Base-by-base conservation (phyloP, 1,140 invertebrate species). In the Drosophila lacteicornis region DNA sequence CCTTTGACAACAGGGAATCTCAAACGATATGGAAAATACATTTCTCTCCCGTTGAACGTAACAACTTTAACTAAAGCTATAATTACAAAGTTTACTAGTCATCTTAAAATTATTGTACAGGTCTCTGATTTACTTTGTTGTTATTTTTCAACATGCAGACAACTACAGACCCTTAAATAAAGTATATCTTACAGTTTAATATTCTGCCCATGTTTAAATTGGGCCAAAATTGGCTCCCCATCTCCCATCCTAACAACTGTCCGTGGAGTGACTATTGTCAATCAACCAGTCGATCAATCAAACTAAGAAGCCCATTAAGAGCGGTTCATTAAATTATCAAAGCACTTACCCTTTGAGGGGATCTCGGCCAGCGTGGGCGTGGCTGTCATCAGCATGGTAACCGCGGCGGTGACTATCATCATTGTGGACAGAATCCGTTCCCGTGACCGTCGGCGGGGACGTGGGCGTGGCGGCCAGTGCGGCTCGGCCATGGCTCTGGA, bases 331-430 rank as follows among this genome's bases (percentile, higher is more conserved):
- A 80, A 90, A 90, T 90, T 88, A 90, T 81, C 80, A 88, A 90
- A 90, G 78, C 63, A 90, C 85, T 88, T 88, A 88, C 85, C 85
- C 79, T 88, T 88, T 88, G 85, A 79, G 59, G 85, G 85, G 68
- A 88, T 88, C 69, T 88, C 85, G 74, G 85, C 85, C 19, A 79
- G 53, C 9, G 81, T 69, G 78, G 86, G 81, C 47, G 84, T 69
- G 59, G 78, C 74, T 51, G 66, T 75, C 81, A 88, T 84, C 80
- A 90, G 46, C 58, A 88, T 79, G 74, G 82, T 47, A 49, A 77
- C 63, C 45, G 55, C 61, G 47, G 65, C 66, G 53, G 71, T 67
- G 80, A 78, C 80, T 71, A 88, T 73, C 74, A 87, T 62, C 45
- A 79, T 51, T 38, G 69, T 42, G 69, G 74, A 65, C 56, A 86